A percentile compares a stretch with the other conserved stretches of the same genome.
phyloP scores from a whole-genome alignment of 2,888 invertebrate species.

The Cheilosia grossa region DNA sequence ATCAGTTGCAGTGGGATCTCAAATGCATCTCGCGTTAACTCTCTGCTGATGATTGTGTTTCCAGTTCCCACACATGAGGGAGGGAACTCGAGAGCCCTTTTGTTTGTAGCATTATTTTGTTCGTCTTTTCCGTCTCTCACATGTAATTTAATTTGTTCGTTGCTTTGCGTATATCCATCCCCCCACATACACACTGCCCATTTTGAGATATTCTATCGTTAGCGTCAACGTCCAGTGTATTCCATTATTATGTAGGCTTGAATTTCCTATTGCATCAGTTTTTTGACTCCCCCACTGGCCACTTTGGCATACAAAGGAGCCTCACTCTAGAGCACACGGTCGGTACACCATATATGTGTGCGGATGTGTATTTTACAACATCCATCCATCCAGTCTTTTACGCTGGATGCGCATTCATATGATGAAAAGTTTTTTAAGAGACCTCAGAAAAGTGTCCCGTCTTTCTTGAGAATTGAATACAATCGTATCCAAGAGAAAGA shows the following conservation, averaged over 20 bases:
- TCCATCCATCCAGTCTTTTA: constrained; percentile 39
- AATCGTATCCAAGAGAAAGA: background rate
- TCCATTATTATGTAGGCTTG: constrained; percentile 25
- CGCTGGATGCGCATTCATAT: constrained; percentile 55
- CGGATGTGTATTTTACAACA: constrained; percentile 54
- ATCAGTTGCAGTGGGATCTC: constrained; percentile 45
- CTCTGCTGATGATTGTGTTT: background rate
- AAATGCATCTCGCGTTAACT: constrained; percentile 24
- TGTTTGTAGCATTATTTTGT: constrained; percentile 4
- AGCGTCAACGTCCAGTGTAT: constrained; percentile 65
- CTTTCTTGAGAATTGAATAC: constrained; percentile 49
- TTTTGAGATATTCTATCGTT: constrained; percentile 63
- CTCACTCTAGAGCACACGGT: background rate
- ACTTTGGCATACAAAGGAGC: constrained; percentile 33
- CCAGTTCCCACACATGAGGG: constrained; percentile 43
- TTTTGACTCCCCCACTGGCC: constrained; percentile 13
- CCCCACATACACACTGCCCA: background rate
- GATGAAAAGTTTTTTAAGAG: constrained; percentile 48
- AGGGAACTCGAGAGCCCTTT: constrained; percentile 55
- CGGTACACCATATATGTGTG: constrained; percentile 39
- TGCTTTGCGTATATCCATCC: background rate
- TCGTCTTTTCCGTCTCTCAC: constrained; percentile 1
- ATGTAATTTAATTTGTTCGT: constrained; percentile 59
- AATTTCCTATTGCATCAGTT: constrained; percentile 65
- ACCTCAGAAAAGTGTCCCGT: constrained; percentile 48